Percentiles rank a stretch among this genome's conserved stretches.
These are phyloP conservation scores for Drosophila varians DNA, from an alignment of 1,140 invertebrate genomes.

Conservation along the genomic window DNA sequence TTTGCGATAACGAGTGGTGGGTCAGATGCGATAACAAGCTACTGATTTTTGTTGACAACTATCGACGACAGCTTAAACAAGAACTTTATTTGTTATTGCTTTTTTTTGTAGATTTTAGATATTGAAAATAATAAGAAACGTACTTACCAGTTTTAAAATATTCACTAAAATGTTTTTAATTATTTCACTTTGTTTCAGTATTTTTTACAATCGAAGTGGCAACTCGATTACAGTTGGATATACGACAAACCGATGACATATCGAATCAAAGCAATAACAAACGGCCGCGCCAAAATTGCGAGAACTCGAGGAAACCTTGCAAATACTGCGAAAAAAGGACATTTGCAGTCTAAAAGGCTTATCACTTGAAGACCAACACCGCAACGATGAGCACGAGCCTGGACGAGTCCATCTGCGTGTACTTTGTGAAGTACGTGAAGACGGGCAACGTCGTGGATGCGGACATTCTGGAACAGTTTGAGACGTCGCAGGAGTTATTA, in stretches of 20 bases:
- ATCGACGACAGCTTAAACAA: background rate
- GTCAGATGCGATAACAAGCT: background rate
- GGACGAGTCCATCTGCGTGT: slow-evolving; percentile 74
- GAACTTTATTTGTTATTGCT: background rate
- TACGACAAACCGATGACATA: background rate
- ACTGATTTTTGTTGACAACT: background rate
- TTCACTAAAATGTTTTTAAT: no score
- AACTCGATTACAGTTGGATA: background rate
- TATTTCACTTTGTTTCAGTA: background rate
- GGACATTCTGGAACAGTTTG: slow-evolving; percentile 46
- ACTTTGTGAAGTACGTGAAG: slow-evolving; percentile 70
- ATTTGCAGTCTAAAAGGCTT: background rate
- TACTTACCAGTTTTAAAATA: no score
- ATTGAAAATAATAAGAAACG: no score
- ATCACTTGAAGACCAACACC: no score
- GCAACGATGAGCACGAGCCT: slow-evolving; percentile 62
- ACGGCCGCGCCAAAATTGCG: slow-evolving; percentile 31
- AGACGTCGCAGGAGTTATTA: slow-evolving; percentile 42
- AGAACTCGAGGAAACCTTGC: background rate
- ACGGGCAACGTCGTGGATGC: slow-evolving; percentile 10
- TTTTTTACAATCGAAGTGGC: background rate
- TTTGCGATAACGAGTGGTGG: slow-evolving; percentile 5
- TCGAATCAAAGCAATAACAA: slow-evolving; percentile 13
- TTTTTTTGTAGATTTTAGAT: no score
- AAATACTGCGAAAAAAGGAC: background rate